phyloP scores from a whole-genome alignment of 2,113 vertebrate species.

The Thomomys bottae region DNA sequence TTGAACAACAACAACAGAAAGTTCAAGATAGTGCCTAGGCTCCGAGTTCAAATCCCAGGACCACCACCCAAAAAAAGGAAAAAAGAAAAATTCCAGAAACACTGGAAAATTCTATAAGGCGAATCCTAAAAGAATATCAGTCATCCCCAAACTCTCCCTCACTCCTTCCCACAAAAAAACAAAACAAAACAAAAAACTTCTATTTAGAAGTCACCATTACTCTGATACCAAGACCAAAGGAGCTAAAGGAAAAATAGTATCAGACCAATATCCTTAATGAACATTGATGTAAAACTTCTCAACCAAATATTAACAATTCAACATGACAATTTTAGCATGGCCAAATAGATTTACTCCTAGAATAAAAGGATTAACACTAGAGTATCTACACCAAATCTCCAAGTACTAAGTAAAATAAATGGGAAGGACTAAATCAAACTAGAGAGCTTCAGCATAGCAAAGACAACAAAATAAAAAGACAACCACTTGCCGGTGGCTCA shows the following conservation, averaged over 20 bases:
- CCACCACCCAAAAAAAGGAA: neutral
- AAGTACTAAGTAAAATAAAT: neutral
- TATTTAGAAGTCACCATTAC: neutral
- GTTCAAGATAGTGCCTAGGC: too few relatives aligned
- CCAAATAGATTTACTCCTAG: neutral
- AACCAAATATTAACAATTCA: neutral
- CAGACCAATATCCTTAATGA: neutral
- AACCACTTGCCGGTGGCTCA: too few relatives aligned
- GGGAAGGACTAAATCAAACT: neutral
- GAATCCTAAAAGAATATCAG: neutral
- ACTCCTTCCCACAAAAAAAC: too few relatives aligned
- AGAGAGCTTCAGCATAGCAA: neutral
- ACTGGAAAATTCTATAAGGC: neutral
- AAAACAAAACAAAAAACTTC: neutral
- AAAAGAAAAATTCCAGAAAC: neutral
- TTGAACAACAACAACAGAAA: too few relatives aligned
- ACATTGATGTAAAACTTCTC: neutral
- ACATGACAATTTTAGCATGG: neutral
- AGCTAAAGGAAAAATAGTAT: neutral
- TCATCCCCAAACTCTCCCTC: neutral
- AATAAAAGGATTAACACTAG: neutral
- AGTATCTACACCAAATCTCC: too few relatives aligned
- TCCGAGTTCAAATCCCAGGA: too few relatives aligned
- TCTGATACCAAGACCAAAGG: neutral
- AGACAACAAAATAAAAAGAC: neutral